Base-by-base conservation (phyloP, 2,888 invertebrate species). In the Eristalis intricaria region DNA sequence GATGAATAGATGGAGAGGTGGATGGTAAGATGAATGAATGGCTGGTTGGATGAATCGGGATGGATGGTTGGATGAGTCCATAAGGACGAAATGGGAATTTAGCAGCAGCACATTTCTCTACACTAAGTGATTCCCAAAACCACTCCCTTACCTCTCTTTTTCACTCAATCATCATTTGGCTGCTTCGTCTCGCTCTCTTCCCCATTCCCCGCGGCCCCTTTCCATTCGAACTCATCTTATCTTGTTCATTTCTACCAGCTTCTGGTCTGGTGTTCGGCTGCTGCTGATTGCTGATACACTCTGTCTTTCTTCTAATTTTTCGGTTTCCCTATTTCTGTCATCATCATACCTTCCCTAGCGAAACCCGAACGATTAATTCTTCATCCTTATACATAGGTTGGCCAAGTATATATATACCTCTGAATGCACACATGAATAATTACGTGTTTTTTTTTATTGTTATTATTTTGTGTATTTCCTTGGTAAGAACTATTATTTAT, bases 41-140 rank as follows among this genome's bases (percentile, higher is more conserved):
- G 38, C 13, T 38, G 38, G 32, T 32, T 10, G 32, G 38, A 38
- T 38, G 38, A 13, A 38, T 38, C 38, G 38, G 38, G 11, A 38
- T 13, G 38, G 38, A 38, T 38, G 32, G 32, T 4, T 38, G 38
- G 38, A 38, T 38, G 38, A 23, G 50, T 22, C 29, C 60, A 68
- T 40, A 76, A 68, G 66, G 43, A 68, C 76, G 76, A 76, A 22
- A 1, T n/a, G 29, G 43, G n/a, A 68, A 13, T 50, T 1, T 32
- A 32, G 10, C 10, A 1, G 10, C 10, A 32, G 32, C 32, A 26
- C 26, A 10, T 32, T 32, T 32, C 32, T 32, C 32, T 32, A 32
- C 1, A 32, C 32, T 8, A 10, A 32, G 32, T 10, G 32, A 32
- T 32, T 8, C 32, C 32, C 32, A 40, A 11, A 38, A 38, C 38